Evolutionary conservation across 37 sponge, comb jelly and placozoan genomes (phyloP).

Genomic region (Crambe crambe): DNA sequence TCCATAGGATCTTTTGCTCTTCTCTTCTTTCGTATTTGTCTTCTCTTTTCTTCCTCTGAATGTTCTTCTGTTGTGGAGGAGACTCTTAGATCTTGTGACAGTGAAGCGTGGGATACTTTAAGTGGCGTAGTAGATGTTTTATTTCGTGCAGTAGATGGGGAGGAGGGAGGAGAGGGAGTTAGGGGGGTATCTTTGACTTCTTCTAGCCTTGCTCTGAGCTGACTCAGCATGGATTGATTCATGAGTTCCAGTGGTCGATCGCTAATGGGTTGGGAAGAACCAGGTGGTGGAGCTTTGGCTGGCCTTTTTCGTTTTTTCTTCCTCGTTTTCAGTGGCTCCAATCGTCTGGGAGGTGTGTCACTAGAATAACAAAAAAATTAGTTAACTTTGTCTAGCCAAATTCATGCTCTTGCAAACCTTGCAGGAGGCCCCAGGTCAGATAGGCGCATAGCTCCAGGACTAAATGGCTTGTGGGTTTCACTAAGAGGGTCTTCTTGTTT

Average conservation of each 20-base stretch:
- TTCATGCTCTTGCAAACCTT: not conserved
- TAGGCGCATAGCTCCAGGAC: slow-evolving; percentile 22
- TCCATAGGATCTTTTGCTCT: too few relatives aligned
- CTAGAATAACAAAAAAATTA: not conserved
- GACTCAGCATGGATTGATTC: not conserved
- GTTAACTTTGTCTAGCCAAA: not conserved
- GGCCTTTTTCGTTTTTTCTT: slow-evolving; percentile 22
- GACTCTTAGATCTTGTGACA: too few relatives aligned
- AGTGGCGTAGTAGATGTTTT: too few relatives aligned
- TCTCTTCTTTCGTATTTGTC: too few relatives aligned
- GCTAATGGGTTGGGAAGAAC: not conserved
- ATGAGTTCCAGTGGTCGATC: not conserved
- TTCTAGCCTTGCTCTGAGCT: not conserved
- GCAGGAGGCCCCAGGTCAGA: slow-evolving; percentile 21
- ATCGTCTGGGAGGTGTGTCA: slow-evolving; percentile 3
- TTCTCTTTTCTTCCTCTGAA: too few relatives aligned
- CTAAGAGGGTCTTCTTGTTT: not conserved
- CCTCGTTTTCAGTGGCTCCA: not conserved
- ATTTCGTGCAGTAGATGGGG: too few relatives aligned
- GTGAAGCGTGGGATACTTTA: too few relatives aligned
- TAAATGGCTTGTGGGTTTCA: not conserved
- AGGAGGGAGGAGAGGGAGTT: not conserved
- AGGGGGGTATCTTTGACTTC: not conserved
- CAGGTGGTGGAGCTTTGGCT: not conserved
- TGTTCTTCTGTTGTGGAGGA: too few relatives aligned